phyloP scores from a whole-genome alignment of 53 echinoderm and acorn worm genomes.

The Stichopus horrens region DNA sequence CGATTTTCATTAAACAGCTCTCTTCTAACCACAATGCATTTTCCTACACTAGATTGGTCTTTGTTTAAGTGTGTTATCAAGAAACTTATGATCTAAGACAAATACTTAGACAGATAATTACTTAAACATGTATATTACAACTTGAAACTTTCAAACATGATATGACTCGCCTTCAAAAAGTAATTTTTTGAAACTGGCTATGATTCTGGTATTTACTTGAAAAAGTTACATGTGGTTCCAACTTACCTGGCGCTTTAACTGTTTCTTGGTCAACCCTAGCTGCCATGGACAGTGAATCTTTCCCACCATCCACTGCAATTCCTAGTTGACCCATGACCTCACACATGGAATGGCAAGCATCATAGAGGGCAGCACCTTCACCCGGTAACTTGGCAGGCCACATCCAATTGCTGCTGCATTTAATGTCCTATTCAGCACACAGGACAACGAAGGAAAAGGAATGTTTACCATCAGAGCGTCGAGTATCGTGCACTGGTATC shows the following conservation, averaged over 20 bases:
- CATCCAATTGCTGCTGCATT: conserved; percentile 99
- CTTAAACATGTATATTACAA: background rate
- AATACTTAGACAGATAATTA: background rate
- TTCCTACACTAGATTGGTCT: too few species aligned
- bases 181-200: background rate
- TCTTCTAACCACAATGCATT: too few species aligned
- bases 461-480: too few species aligned
- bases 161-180: too few species aligned
- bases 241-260: conserved; percentile 92
- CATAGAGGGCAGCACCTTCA: conserved; percentile 89
- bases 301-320: conserved; percentile 90
- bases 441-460: too few species aligned
- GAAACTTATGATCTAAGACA: background rate
- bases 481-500: too few species aligned
- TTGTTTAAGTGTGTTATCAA: too few species aligned
- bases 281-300: conserved; percentile 97
- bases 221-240: background rate
- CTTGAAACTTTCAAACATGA: too few species aligned
- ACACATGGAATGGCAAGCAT: conserved; percentile 94
- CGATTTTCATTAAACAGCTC: too few species aligned
- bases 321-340: conserved; percentile 86
- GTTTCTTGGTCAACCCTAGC: conserved; percentile 85
- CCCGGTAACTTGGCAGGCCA: conserved; percentile 98
- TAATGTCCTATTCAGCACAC: conserved; percentile 66
- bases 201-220: background rate